Evolutionary conservation across 1,140 invertebrate species (phyloP).

Genomic region (Trissolcus basalis): DNA sequence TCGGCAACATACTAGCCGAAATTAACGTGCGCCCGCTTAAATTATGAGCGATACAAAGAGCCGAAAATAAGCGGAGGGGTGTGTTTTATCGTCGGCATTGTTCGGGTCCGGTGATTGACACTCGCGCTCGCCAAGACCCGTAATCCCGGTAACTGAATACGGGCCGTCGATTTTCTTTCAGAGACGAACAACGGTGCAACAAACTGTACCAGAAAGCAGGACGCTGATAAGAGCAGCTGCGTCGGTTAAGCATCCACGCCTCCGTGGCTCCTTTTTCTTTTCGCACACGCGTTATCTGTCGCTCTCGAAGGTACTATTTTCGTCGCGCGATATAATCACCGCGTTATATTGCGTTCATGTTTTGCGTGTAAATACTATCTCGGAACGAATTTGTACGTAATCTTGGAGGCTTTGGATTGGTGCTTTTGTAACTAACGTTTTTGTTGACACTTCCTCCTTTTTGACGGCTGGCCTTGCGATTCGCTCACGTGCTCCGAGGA

Average conservation of each 20-base stretch:
- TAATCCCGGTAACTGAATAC: conserved; percentile 26
- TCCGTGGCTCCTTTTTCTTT: conserved; percentile 2
- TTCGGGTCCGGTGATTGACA: conserved; percentile 19
- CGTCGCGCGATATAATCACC: conserved; percentile 23
- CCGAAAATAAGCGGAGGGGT: neutral
- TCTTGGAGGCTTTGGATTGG: conserved; percentile 4
- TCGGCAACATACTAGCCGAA: no score
- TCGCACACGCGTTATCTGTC: neutral
- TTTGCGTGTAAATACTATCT: conserved; percentile 9
- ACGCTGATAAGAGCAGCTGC: conserved; percentile 46
- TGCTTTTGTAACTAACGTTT: conserved; percentile 4
- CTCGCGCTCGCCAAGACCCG: conserved; percentile 10
- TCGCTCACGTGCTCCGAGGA: conserved; percentile 9
- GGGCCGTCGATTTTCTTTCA: conserved; percentile 27
- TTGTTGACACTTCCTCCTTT: conserved; percentile 21
- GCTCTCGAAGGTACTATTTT: neutral
- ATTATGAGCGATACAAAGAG: neutral
- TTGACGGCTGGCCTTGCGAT: conserved; percentile 1
- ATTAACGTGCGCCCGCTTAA: no score
- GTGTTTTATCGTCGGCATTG: conserved; percentile 20
- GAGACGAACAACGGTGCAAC: conserved; percentile 29
- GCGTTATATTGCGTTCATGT: conserved; percentile 15
- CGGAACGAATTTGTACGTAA: conserved; percentile 16
- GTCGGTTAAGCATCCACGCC: conserved; percentile 32
- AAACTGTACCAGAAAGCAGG: conserved; percentile 25